A percentile compares a stretch with the other conserved stretches of the same genome.
phyloP scores from a whole-genome alignment of 2,888 invertebrate genomes.

The Sminthurinus aureus region DNA sequence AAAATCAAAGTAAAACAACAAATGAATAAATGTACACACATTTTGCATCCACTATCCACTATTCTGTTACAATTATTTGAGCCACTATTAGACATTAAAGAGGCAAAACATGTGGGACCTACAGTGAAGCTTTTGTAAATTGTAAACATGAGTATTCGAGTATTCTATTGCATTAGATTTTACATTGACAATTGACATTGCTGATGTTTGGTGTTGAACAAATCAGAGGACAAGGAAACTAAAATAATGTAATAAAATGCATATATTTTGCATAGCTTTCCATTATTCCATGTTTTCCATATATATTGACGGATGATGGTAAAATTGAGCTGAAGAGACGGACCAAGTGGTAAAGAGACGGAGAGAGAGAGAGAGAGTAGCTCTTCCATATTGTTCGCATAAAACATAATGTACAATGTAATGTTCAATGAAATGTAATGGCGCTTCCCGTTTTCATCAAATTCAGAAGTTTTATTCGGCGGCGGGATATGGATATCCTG shows the following conservation, averaged over 20 bases:
- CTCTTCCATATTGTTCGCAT: constrained; percentile 9
- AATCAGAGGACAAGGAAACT: not conserved
- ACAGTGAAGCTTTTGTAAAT: not conserved
- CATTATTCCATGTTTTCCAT: not conserved
- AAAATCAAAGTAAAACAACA: not conserved
- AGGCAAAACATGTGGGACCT: not conserved
- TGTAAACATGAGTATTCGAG: not conserved
- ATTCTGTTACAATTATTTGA: no score
- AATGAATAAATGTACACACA: not conserved
- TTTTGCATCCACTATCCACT: no score
- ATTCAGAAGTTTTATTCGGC: constrained; percentile 54
- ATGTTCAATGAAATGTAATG: constrained; percentile 5
- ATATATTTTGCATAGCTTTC: constrained; percentile 3
- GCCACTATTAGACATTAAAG: not conserved
- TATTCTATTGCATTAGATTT: not conserved
- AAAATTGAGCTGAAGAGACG: constrained; percentile 16
- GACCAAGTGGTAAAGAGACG: not conserved
- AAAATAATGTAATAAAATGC: not conserved
- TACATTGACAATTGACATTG: no score
- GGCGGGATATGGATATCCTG: constrained; percentile 59
- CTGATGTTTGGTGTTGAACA: no score
- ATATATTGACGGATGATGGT: not conserved
- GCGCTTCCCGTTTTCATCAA: constrained; percentile 56
- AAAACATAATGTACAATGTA: not conserved
- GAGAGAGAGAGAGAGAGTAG: not conserved